Conservation (phyloP, 1,140 invertebrate genomes). For the Lordiphosa clarofinis region DNA sequence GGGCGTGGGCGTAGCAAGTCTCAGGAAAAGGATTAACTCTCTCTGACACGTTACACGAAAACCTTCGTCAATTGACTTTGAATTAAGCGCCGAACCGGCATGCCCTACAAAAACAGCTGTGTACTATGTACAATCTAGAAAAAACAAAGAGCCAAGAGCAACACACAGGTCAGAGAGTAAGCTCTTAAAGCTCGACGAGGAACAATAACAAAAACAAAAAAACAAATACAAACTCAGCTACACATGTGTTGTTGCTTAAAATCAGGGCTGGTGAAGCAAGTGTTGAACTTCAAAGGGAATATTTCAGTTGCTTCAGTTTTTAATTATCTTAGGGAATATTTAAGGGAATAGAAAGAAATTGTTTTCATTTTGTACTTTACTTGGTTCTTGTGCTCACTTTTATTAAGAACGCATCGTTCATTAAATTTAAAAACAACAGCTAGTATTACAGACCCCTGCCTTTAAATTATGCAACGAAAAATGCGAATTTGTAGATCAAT, state of each 20-base stretch:
- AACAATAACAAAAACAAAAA: conserved; percentile 12
- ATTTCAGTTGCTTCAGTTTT: no score
- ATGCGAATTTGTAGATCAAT: no score
- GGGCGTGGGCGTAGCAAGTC: conserved; percentile 21
- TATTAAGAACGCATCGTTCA: no score
- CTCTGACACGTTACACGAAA: conserved; percentile 2
- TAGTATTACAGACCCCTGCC: no score
- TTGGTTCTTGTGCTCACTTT: no score
- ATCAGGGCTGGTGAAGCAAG: conserved; percentile 19
- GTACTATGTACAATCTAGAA: conserved; percentile 10
- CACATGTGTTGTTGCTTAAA: conserved; percentile 35
- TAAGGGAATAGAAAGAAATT: no score
- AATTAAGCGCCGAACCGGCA: conserved; percentile 35
- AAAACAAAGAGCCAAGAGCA: conserved; percentile 1
- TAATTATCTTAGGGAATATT: no score
- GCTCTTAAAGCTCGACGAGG: conserved; percentile 58
- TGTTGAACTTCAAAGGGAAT: neutral
- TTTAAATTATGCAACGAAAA: no score
- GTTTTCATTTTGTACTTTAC: no score
- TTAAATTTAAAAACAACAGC: no score
- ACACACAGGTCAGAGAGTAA: neutral
- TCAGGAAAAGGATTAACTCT: conserved; percentile 15
- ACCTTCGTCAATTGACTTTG: conserved; percentile 26
- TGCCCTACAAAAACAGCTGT: conserved; percentile 57
- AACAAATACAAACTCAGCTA: conserved; percentile 8